Evolutionary conservation across 2,888 invertebrate genomes (phyloP).

Genomic region (Sylvicola cinctus): DNA sequence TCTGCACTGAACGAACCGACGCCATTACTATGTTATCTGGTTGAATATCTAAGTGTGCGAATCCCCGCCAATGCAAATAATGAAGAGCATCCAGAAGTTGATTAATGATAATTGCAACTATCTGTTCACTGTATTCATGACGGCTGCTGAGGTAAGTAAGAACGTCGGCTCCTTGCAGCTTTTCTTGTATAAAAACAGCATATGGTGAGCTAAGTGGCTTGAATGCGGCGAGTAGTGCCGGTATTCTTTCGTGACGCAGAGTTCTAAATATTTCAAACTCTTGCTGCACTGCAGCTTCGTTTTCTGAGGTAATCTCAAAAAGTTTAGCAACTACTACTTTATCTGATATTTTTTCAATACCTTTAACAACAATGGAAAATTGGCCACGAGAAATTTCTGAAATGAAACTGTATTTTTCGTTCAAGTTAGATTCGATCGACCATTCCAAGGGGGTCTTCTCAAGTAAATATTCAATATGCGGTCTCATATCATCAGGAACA

Average conservation of each 20-base stretch:
- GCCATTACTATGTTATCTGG: conserved; percentile 92
- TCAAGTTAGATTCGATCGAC: conserved; percentile 41
- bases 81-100: conserved; percentile 81
- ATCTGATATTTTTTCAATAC: conserved; percentile 53
- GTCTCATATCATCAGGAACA: conserved; percentile 37
- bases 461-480: conserved; percentile 47
- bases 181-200: conserved; percentile 56
- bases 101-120: conserved; percentile 65
- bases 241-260: conserved; percentile 74
- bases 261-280: conserved; percentile 72
- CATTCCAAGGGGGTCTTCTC: conserved; percentile 58
- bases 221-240: conserved; percentile 49
- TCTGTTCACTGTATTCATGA: conserved; percentile 84
- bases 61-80: conserved; percentile 87
- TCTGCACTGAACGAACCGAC: conserved; percentile 58
- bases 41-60: conserved; percentile 74
- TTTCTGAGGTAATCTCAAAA: conserved; percentile 42
- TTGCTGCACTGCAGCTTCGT: conserved; percentile 41
- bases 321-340: conserved; percentile 69
- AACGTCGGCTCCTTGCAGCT: conserved; percentile 79
- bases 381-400: conserved; percentile 70
- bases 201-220: conserved; percentile 43
- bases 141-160: conserved; percentile 71
- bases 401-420: conserved; percentile 63
- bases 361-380: conserved; percentile 70